These are phyloP conservation scores for Smutsia temminckii DNA, from an alignment of 2,797 vertebrate species.

Conservation along the genomic window DNA sequence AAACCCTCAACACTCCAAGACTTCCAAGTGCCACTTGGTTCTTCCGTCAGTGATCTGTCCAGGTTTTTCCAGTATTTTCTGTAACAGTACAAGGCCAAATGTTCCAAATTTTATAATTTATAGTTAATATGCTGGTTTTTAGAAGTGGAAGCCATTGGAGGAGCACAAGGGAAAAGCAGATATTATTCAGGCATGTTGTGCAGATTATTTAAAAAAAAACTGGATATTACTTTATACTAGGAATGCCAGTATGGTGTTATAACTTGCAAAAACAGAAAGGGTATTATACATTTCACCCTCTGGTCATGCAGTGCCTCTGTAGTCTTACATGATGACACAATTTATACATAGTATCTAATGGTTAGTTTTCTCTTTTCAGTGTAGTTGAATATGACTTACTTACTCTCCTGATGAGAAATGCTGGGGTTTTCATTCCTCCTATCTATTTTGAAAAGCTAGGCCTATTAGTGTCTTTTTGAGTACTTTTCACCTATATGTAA, in stretches of 20 bases:
- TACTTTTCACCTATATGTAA: background rate
- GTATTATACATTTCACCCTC: background rate
- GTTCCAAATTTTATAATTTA: background rate
- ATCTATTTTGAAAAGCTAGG: background rate
- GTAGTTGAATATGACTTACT: background rate
- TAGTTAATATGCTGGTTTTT: background rate
- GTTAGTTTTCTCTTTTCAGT: background rate
- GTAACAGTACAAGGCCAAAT: background rate
- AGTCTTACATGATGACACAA: background rate
- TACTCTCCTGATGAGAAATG: background rate
- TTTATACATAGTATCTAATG: background rate
- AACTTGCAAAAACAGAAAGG: background rate
- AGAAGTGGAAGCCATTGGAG: background rate
- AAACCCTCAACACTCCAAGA: too few species aligned
- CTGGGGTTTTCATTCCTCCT: background rate
- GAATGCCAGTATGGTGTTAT: background rate
- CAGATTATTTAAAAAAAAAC: background rate
- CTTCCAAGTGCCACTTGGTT: too few species aligned
- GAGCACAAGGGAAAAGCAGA: background rate
- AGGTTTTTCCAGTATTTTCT: too few species aligned
- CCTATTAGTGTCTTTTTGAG: background rate
- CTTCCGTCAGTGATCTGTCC: too few species aligned
- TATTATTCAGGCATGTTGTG: background rate
- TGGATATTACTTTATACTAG: background rate
- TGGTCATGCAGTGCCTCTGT: background rate